These are phyloP conservation scores for Sarcophaga peregrina DNA, from an alignment of 1,140 invertebrate genomes.

Conservation along the genomic window DNA sequence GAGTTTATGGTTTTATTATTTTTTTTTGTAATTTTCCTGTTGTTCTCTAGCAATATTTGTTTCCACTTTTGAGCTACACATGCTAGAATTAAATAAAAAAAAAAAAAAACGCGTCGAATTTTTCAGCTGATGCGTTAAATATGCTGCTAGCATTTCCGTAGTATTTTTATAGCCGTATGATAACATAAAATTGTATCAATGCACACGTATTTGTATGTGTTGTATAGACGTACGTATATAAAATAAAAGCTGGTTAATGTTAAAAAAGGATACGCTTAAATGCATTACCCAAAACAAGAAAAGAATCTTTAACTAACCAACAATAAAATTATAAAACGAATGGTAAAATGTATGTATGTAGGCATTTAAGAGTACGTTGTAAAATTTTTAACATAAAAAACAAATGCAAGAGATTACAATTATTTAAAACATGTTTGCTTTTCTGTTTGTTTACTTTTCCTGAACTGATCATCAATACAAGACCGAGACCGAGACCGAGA, in stretches of 20 bases:
- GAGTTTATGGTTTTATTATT: not conserved
- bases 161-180: constrained; percentile 28
- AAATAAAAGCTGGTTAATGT: constrained; percentile 1
- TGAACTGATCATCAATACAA: not conserved
- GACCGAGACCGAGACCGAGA: not conserved
- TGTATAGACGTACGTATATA: not conserved
- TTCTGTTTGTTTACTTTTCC: not conserved
- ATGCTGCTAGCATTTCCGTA: constrained; percentile 35
- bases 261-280: constrained; percentile 37
- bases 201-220: not conserved
- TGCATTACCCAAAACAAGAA: constrained; percentile 19
- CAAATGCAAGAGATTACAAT: not conserved
- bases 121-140: constrained; percentile 39
- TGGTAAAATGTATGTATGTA: too few relatives aligned
- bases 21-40: not conserved
- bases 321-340: too few relatives aligned
- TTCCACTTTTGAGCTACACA: constrained; percentile 34
- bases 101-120: constrained; percentile 28
- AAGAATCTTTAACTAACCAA: not conserved
- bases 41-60: not conserved
- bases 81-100: not conserved
- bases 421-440: not conserved
- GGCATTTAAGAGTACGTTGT: not conserved
- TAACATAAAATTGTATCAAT: not conserved
- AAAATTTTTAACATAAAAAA: not conserved